Evolutionary conservation across 1,140 invertebrate genomes (phyloP).

Genomic region (Uloborus diversus): DNA sequence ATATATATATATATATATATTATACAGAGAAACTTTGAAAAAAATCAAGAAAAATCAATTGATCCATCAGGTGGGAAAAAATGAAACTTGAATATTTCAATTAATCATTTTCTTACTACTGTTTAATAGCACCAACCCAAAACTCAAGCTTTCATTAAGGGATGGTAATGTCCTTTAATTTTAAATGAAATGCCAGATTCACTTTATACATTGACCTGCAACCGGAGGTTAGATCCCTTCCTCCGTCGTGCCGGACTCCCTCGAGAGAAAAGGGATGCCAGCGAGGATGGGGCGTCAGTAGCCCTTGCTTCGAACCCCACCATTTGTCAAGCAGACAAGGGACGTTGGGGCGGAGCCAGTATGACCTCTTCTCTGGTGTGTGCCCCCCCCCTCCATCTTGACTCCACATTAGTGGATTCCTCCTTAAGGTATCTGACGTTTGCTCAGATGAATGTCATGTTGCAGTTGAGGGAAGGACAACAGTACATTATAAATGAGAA

Average conservation of each 20-base stretch:
- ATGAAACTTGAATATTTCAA: too few species aligned
- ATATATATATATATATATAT: too few species aligned
- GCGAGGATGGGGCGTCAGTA: neutral
- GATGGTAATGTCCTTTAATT: neutral
- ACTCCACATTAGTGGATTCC: neutral
- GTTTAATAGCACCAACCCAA: too few species aligned
- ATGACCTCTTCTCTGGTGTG: neutral
- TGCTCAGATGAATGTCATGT: neutral
- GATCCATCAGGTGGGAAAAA: too few species aligned
- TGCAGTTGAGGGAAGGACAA: neutral
- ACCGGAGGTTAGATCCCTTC: too few species aligned
- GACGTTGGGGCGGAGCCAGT: neutral
- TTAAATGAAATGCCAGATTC: neutral
- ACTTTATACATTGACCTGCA: neutral
- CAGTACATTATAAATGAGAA: too few species aligned
- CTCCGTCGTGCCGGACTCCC: neutral
- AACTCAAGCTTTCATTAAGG: too few species aligned
- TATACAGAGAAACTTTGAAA: too few species aligned
- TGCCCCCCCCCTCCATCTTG: neutral
- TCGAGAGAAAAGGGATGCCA: neutral
- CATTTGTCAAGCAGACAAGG: neutral
- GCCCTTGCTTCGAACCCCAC: neutral
- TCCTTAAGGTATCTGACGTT: neutral
- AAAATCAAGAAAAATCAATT: too few species aligned
- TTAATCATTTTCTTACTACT: too few species aligned